phyloP scores from a whole-genome alignment of 2,797 vertebrate species.

The Sebastiscus tertius region DNA sequence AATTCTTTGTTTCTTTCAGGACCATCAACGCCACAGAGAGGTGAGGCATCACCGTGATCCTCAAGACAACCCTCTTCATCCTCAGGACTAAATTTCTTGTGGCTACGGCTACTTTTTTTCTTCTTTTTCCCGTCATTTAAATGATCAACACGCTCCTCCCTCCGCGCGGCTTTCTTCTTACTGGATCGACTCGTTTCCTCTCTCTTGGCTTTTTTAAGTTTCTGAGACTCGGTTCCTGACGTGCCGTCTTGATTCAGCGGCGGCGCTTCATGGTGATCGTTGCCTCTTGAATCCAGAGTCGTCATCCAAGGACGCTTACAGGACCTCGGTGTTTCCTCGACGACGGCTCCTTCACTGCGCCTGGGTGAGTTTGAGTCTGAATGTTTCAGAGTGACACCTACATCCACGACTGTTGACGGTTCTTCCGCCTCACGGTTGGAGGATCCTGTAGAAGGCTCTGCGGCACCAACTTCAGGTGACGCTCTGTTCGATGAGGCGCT shows the following conservation, averaged over 20 bases:
- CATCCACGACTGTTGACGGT: neutral
- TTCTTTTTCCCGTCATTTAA: constrained; percentile 34
- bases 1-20: neutral
- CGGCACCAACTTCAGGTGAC: neutral
- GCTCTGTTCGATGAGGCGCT: neutral
- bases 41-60: neutral
- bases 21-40: neutral
- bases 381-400: fast-evolving
- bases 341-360: neutral
- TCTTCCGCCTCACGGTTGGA: neutral
- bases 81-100: neutral
- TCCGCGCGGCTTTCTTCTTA: constrained; percentile 38
- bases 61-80: too few species aligned
- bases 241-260: neutral
- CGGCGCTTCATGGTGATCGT: neutral
- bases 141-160: neutral
- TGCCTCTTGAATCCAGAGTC: constrained; percentile 2
- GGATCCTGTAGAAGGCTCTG: neutral
- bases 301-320: constrained; percentile 46
- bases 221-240: constrained; percentile 17
- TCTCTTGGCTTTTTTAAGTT: constrained; percentile 62
- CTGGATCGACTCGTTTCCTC: neutral
- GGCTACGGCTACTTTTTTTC: neutral
- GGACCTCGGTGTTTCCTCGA: neutral
- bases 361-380: neutral